Evolutionary conservation across 2,888 invertebrate genomes (phyloP).

Genomic region (Tuta absoluta): DNA sequence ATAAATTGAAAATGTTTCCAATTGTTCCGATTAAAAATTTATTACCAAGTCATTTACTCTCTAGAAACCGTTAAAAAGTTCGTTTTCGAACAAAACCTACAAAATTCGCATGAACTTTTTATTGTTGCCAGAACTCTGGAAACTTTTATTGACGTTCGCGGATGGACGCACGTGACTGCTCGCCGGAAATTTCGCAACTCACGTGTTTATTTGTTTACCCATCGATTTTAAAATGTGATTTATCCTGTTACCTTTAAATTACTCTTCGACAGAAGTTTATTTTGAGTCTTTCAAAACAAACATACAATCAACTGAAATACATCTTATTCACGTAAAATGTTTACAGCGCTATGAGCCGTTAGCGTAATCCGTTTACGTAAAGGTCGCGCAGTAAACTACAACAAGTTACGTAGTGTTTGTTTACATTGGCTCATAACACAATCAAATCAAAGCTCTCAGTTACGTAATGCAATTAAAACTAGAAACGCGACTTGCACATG

Average conservation of each 20-base stretch:
- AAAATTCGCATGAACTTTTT: slow-evolving; percentile 3
- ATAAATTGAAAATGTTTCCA: too few species aligned
- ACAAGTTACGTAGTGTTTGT: slow-evolving; percentile 3
- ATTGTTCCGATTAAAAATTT: too few species aligned
- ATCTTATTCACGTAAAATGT: background rate
- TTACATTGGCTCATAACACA: slow-evolving; percentile 6
- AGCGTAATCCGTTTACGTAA: slow-evolving; percentile 31
- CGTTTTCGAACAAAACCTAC: background rate
- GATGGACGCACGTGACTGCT: slow-evolving; percentile 41
- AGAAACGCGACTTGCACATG: slow-evolving; percentile 16
- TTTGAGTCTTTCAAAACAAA: too few species aligned
- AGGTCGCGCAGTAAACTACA: slow-evolving; percentile 7
- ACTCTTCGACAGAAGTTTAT: too few species aligned
- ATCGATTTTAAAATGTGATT: background rate
- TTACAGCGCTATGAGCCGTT: background rate
- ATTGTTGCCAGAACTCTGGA: background rate
- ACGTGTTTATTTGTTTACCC: slow-evolving; percentile 7
- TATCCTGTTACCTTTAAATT: background rate
- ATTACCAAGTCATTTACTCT: too few species aligned
- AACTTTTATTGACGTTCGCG: slow-evolving; percentile 6
- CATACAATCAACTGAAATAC: background rate
- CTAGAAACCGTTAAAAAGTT: too few species aligned
- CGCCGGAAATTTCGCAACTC: slow-evolving; percentile 46
- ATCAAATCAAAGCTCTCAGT: slow-evolving; percentile 13
- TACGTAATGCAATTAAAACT: slow-evolving; percentile 6